A percentile compares a stretch with the other conserved stretches of the same genome.
Conservation (phyloP, 2,113 vertebrate species). For the Narcine bancroftii region DNA sequence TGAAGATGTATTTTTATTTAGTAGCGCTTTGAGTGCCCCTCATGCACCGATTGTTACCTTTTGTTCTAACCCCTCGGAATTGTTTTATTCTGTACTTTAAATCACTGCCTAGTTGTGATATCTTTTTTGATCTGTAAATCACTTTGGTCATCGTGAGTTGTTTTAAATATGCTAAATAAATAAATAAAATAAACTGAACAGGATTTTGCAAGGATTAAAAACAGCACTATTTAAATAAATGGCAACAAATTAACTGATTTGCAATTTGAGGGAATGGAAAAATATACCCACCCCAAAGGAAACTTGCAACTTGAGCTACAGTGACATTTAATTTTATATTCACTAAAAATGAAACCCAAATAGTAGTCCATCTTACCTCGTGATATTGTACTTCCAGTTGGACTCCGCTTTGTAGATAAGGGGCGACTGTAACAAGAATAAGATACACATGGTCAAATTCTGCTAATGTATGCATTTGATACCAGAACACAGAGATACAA, state of each 20-base stretch:
- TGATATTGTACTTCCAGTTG: conserved; percentile 78
- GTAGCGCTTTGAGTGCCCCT: no score
- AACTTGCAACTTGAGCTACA: neutral
- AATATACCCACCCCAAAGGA: no score
- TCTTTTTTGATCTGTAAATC: no score
- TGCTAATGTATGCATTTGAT: neutral
- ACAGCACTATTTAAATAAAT: neutral
- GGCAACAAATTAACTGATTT: neutral
- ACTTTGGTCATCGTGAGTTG: no score
- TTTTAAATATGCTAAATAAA: no score
- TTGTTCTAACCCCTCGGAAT: no score
- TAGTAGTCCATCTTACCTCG: conserved; percentile 68
- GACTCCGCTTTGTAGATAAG: conserved; percentile 78
- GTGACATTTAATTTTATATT: neutral
- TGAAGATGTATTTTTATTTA: no score
- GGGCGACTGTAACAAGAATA: conserved; percentile 65
- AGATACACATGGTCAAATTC: neutral
- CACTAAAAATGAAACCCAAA: neutral
- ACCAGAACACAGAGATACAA: no score
- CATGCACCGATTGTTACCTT: no score
- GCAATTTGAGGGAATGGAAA: neutral
- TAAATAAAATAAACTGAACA: neutral
- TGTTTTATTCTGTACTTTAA: no score
- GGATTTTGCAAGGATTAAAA: neutral
- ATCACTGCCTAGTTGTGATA: no score